Base-by-base conservation (phyloP, 2,888 invertebrate genomes). In the Melitaea athalia region DNA sequence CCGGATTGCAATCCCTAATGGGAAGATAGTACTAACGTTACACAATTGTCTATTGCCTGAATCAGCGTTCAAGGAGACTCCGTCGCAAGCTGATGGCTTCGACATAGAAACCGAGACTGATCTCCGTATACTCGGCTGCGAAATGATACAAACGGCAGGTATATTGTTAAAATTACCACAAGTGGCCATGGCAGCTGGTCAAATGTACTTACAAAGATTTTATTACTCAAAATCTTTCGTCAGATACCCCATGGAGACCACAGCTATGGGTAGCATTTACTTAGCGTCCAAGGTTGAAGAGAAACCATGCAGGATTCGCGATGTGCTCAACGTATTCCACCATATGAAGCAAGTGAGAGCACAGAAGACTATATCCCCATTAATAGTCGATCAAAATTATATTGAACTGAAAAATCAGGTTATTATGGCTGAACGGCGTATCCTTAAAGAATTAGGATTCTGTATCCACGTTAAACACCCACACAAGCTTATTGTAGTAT, bases 381-480 rank as follows among this genome's bases (percentile, higher is more conserved):
- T 99, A 80, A 95, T 98, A 71, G 94, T 99, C 70, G 99, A 99
- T 87, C 97, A 97, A 81, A 96, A 96, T 85, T 99, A 99, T 85
- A 97, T 99, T 70, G 96, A 97, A 80, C 89, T 98, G 38, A 99
- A 99, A 89, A 99, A 97, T 83, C 97, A 99, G 88, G 97, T 99
- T 4, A 99, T 99, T 70, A 99, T 99, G 89, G 98, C 99, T 0
- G 99, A 99, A 85, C 93, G 99, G 66, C 94, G 99, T 69, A 97
- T 99, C 43, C 92, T 99, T 10, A 99, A 99, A 84, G 99, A 99
- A 83, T 90, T 99, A 38, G 99, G 99, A 3, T 99, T 99, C 88
- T 99, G 99, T 91, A 99, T 99, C 0, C 99, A 99, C 86, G 98
- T 99, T 0, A 99, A 99, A 86, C 99, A 99, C 92, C 99, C 99